Base-by-base conservation (phyloP, 1,140 invertebrate genomes). In the Eciton burchellii region DNA sequence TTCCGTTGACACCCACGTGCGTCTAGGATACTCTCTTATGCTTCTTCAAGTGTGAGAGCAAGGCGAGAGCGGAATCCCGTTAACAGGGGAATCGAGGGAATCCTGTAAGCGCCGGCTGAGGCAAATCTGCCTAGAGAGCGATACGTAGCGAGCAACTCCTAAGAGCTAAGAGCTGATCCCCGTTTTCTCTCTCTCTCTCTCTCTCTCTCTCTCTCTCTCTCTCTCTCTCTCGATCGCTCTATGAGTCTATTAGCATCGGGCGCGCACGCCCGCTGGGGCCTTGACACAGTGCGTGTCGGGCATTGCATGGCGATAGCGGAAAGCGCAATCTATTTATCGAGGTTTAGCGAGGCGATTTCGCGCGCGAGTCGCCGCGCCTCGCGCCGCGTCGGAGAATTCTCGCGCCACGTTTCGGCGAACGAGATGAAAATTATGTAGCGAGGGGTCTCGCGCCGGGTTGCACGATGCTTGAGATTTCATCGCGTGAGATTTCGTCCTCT, bases 251-350 rank as follows among this genome's bases (percentile, higher is more conserved):
- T 93, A 93, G 85, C 91, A 93, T 93, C 87, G 90, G 87, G 81
- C 76, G 85, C 76, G 82, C 74, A 83, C 86, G 88, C 85, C 82
- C 87, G 81, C 73, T 63, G 72, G 88, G 90, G 92, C 92, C 92
- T 93, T 94, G 92, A 92, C 92, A 93, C 92, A 93, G 91, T 93
- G 91, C 92, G 92, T 94, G 91, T 91, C 88, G 86, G 89, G 89
- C 89, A 90, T 93, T 92, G 90, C 91, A 93, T 92, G 92, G 73
- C 90, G 91, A 93, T 93, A 93, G 91, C 92, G 92, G 91, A 93
- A 94, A 94, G 90, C 90, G 90, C 92, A 93, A 93, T 93, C 91
- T 92, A 93, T 93, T 94, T 93, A 93, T 93, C 92, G 90, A 87
- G 88, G 88, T 92, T 93, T 92, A 93, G 93, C 90, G 91, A 77